These are phyloP conservation scores for Drosophila birchii DNA, from an alignment of 2,888 invertebrate genomes.

Conservation along the genomic window DNA sequence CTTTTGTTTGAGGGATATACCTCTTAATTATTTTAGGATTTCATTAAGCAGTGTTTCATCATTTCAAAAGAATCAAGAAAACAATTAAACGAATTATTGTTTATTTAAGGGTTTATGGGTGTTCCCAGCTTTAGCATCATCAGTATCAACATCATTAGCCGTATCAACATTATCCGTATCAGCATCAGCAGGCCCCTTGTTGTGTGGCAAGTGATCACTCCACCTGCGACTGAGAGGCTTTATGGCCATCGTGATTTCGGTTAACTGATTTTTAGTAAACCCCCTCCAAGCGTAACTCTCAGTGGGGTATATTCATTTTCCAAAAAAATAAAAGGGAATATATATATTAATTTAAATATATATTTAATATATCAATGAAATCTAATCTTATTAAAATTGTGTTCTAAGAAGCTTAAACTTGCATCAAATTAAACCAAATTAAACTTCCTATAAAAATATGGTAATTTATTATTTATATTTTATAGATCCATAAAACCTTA, in stretches of 20 bases:
- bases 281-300: neutral
- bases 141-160: slow-evolving; percentile 6
- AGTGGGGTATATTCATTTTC: slow-evolving; percentile 11
- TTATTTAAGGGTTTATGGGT: slow-evolving; percentile 26
- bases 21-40: neutral
- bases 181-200: slow-evolving; percentile 17
- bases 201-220: slow-evolving; percentile 39
- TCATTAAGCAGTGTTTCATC: neutral
- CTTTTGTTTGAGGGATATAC: neutral
- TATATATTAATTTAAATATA: neutral
- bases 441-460: neutral
- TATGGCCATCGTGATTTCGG: slow-evolving; percentile 37
- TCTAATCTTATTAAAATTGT: neutral
- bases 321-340: too few species aligned
- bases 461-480: neutral
- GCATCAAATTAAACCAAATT: too few species aligned
- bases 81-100: slow-evolving; percentile 20
- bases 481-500: neutral
- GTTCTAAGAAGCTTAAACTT: too few species aligned
- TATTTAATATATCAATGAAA: neutral
- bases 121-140: neutral
- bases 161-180: neutral
- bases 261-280: slow-evolving; percentile 14
- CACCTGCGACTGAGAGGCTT: slow-evolving; percentile 32
- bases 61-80: slow-evolving; percentile 17